Percentiles rank a stretch among this genome's conserved stretches.
phyloP scores from a whole-genome alignment of 2,113 vertebrate species.

The Rhombomys opimus region DNA sequence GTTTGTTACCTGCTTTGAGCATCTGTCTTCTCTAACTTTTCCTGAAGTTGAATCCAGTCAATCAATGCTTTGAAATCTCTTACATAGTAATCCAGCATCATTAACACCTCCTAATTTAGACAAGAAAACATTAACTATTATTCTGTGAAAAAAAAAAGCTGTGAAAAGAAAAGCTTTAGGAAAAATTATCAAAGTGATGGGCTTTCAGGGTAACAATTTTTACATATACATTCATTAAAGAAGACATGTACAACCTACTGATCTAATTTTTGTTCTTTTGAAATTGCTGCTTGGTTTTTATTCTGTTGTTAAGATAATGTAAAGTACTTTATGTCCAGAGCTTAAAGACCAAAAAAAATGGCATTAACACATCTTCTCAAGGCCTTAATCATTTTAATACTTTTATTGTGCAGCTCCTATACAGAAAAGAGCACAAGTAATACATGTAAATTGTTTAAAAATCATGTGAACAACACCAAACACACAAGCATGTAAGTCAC shows the following conservation, averaged over 20 bases:
- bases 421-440: background rate
- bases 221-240: background rate
- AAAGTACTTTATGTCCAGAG: background rate
- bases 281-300: background rate
- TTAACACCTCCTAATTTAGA: slow-evolving; percentile 94
- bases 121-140: slow-evolving; percentile 60
- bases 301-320: background rate
- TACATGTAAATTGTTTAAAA: background rate
- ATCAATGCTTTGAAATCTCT: slow-evolving; percentile 99
- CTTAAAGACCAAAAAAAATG: slow-evolving; percentile 29
- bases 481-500: background rate
- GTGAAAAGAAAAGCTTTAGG: background rate
- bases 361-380: background rate
- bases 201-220: slow-evolving; percentile 20
- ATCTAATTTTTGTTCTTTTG: background rate
- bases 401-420: slow-evolving; percentile 5
- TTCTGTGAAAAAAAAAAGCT: slow-evolving; percentile 32
- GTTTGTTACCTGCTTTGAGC: slow-evolving; percentile 96
- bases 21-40: slow-evolving; percentile 99
- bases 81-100: slow-evolving; percentile 99
- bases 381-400: background rate
- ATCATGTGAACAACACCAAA: background rate
- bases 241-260: background rate
- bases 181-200: background rate
- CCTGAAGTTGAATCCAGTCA: slow-evolving; percentile 99